Evolutionary conservation across 2,888 invertebrate species (phyloP).

Genomic region (Microctonus hyperodae): DNA sequence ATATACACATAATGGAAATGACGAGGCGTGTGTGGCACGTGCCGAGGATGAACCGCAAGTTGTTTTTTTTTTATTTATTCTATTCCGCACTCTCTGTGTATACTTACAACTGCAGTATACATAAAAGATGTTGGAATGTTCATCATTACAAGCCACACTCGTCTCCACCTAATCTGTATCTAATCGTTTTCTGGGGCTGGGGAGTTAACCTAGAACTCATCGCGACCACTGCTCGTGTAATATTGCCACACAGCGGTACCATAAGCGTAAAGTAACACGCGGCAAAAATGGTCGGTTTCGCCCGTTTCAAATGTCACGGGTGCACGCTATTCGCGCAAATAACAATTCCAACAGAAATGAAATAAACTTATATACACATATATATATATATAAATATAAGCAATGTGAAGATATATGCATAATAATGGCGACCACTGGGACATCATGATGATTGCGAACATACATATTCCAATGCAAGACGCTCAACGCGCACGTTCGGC

Average conservation of each 20-base stretch:
- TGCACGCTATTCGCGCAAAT: conserved; percentile 35
- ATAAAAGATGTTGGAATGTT: conserved; percentile 15
- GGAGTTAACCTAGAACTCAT: conserved; percentile 32
- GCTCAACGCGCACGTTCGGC: conserved; percentile 28
- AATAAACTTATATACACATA: background rate
- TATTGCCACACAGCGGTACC: conserved; percentile 36
- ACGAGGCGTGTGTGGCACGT: conserved; percentile 25
- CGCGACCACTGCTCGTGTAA: conserved; percentile 13
- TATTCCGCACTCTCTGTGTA: background rate
- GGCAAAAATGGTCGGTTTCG: conserved; percentile 39
- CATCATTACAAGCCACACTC: conserved; percentile 16
- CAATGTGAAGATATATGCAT: background rate
- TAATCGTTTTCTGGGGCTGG: conserved; percentile 25
- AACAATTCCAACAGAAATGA: conserved; percentile 18
- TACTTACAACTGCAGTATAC: no score
- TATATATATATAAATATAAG: background rate
- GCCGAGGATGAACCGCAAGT: conserved; percentile 31
- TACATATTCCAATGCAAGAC: background rate
- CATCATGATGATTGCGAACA: conserved; percentile 7
- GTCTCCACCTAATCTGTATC: conserved; percentile 28
- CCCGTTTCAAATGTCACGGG: conserved; percentile 43
- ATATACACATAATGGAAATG: background rate
- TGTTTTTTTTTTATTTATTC: conserved; percentile 18
- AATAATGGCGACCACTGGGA: background rate
- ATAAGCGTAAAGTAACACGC: conserved; percentile 39